Evolutionary conservation across 2,113 vertebrate species (phyloP), one percentile per base, ranked within the genome.

Genomic region (Paracanthobrama guichenoti): DNA sequence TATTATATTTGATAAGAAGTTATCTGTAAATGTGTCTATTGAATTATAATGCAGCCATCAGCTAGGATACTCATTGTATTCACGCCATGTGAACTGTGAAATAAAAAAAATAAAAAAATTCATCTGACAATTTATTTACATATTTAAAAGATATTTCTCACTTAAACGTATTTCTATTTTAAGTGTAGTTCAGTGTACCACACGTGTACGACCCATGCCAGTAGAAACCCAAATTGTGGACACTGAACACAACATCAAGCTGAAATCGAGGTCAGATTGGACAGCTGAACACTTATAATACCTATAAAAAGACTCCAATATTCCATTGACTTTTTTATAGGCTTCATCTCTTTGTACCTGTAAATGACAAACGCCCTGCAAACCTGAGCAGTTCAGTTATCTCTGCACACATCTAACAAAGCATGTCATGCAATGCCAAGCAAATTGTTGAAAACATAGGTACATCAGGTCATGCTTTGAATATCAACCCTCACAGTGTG

Each of bases 391-490:
- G 18, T 39, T 42, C 53, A n/a, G 11, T 11, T n/a, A 20, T 57
- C 50, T 20, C 18, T 31, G 28, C 20, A 77, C 28, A 35, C 20
- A 35, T 55, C 31, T 39, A 39, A 77, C 53, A 59, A 57, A 77
- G 18, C 74, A 39, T 77, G 53, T 14, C 74, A 39, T 42, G 20
- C 28, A 39, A n/a, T 6, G 28, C 28, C 16, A 66, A 35, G 28
- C 7, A 0, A 66, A 35, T 67, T 35, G 64, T 57, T 77, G 53
- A 12, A n/a, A 77, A n/a, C 2, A 28, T 22, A 75, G 50, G 28
- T 59, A 14, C 75, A 78, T 57, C 31, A 59, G 75, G 75, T 59
- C 75, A 57, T n/a, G 75, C 75, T 59, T 78, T 78, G 53, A n/a
- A 42, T 59, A 59, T 55, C 4, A 39, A 76, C 48, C 73, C 10